Percentiles rank a stretch among this genome's conserved stretches.
phyloP scores from a whole-genome alignment of 2,888 invertebrate species.

The Tiphia femorata region DNA sequence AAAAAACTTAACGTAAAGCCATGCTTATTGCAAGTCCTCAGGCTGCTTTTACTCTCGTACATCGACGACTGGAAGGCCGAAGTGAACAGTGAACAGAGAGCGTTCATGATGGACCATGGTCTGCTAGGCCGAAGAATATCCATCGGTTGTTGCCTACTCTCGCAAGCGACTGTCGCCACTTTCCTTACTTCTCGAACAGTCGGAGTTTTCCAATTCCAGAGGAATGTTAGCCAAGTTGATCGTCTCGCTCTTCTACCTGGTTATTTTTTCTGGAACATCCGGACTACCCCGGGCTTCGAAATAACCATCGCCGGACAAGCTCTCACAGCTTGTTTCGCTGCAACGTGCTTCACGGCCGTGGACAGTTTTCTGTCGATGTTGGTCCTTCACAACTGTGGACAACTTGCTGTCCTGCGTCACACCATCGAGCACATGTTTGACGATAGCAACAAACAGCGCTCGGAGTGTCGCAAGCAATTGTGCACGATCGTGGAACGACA shows the following conservation, averaged over 20 bases:
- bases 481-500: slow-evolving; percentile 32
- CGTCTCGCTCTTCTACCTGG: no score
- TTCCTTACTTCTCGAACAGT: slow-evolving; percentile 12
- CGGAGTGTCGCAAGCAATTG: slow-evolving; percentile 16
- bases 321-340: background rate
- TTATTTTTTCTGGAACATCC: slow-evolving; percentile 2
- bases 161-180: slow-evolving; percentile 25
- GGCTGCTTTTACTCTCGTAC: slow-evolving; percentile 20
- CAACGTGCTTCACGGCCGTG: background rate
- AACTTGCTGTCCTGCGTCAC: slow-evolving; percentile 6
- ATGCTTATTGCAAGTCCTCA: no score
- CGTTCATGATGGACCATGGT: slow-evolving; percentile 20
- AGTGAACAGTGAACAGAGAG: slow-evolving; percentile 5
- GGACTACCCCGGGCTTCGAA: slow-evolving; percentile 4
- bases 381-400: slow-evolving; percentile 14
- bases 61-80: slow-evolving; percentile 18
- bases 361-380: slow-evolving; percentile 12
- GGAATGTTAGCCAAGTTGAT: no score
- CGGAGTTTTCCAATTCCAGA: background rate
- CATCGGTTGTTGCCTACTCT: slow-evolving; percentile 26
- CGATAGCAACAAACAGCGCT: background rate
- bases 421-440: background rate
- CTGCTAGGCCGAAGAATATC: slow-evolving; percentile 14
- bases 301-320: slow-evolving; percentile 2
- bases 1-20: no score